Percentiles rank a stretch among this genome's conserved stretches.
phyloP scores from a whole-genome alignment of 2,888 invertebrate genomes.

The Flexamia atlantica region DNA sequence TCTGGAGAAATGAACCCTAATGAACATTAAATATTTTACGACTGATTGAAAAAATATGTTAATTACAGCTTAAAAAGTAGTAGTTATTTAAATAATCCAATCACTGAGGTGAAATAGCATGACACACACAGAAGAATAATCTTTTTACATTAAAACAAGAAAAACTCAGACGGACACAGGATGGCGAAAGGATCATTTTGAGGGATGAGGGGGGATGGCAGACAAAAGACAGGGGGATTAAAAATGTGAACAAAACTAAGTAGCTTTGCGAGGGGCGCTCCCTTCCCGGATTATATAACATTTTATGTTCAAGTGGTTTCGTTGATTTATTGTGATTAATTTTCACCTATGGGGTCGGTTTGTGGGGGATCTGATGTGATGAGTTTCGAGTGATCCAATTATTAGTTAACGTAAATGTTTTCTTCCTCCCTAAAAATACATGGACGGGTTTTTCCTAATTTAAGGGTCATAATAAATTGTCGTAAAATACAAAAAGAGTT shows the following conservation, averaged over 20 bases:
- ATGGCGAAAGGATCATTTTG: background rate
- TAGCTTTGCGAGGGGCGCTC: conserved; percentile 49
- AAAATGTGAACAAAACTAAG: conserved; percentile 58
- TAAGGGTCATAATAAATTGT: no score
- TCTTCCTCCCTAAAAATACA: conserved; percentile 69
- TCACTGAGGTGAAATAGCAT: no score
- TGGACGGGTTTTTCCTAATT: no score
- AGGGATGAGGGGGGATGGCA: conserved; percentile 27
- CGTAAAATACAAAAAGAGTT: no score
- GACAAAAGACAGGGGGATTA: conserved; percentile 57
- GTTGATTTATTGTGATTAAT: conserved; percentile 37
- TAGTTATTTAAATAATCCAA: no score
- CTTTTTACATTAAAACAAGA: background rate
- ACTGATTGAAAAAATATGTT: no score
- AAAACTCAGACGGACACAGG: background rate
- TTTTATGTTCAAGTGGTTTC: conserved; percentile 34
- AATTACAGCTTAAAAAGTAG: no score
- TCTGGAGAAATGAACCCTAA: no score
- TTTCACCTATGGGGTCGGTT: conserved; percentile 39
- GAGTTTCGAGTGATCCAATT: conserved; percentile 38
- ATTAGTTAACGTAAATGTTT: background rate
- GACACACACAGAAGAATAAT: no score
- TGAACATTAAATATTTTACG: no score
- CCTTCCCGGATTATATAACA: conserved; percentile 28
- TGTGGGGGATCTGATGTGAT: conserved; percentile 10